phyloP scores from a whole-genome alignment of 2,888 invertebrate species.

The Oligia strigilis region DNA sequence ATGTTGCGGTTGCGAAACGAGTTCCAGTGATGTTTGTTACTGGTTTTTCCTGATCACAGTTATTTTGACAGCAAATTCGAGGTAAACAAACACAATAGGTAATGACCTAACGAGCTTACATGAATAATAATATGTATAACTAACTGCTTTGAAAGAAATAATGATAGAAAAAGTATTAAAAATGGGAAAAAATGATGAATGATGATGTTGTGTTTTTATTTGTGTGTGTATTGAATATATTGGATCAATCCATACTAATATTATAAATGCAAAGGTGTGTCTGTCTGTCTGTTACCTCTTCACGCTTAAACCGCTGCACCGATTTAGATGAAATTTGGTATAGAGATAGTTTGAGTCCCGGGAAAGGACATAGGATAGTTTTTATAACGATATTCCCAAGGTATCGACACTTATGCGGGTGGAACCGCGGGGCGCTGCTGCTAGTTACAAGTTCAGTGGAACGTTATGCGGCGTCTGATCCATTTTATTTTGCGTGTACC shows the following conservation, averaged over 20 bases:
- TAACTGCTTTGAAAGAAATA: neutral
- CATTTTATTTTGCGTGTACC: neutral
- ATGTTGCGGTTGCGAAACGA: constrained; percentile 29
- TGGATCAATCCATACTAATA: neutral
- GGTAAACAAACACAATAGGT: neutral
- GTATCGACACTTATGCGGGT: too few species aligned
- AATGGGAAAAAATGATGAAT: neutral
- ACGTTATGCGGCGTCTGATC: neutral
- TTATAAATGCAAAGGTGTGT: too few species aligned
- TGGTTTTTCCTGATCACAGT: constrained; percentile 33
- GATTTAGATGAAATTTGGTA: too few species aligned
- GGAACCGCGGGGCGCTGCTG: too few species aligned
- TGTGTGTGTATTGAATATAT: neutral
- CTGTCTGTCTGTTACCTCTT: too few species aligned
- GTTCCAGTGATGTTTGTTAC: constrained; percentile 3
- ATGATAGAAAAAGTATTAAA: neutral
- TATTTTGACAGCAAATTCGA: constrained; percentile 13
- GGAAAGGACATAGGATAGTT: too few species aligned
- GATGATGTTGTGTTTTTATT: neutral
- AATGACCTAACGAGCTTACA: neutral
- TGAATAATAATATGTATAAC: too few species aligned
- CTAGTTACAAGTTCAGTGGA: neutral
- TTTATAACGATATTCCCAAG: too few species aligned
- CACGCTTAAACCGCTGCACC: too few species aligned
- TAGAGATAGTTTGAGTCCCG: too few species aligned